A percentile compares a stretch with the other conserved stretches of the same genome.
Evolutionary conservation across 2,113 vertebrate genomes (phyloP).

Genomic region (Alethe castanea): DNA sequence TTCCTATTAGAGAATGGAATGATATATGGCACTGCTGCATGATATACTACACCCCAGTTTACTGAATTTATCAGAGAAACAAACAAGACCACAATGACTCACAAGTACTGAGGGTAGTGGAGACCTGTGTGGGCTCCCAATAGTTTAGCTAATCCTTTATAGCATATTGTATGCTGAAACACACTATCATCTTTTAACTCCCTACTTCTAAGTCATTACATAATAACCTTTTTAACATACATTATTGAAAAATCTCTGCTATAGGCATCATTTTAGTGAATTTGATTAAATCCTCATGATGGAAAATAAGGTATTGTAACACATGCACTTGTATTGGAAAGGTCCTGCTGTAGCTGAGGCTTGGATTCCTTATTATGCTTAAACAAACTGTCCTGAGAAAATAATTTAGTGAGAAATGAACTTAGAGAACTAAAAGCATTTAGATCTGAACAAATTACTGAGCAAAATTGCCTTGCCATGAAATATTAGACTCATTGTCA

Average conservation of each 20-base stretch:
- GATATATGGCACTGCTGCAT: background rate
- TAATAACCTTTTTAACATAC: slow-evolving; percentile 66
- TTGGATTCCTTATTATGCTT: slow-evolving; percentile 52
- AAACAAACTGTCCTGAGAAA: slow-evolving; percentile 72
- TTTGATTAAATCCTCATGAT: slow-evolving; percentile 68
- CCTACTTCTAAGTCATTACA: slow-evolving; percentile 57
- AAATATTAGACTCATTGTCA: slow-evolving; percentile 75
- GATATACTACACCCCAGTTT: slow-evolving; percentile 27
- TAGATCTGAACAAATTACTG: slow-evolving; percentile 72
- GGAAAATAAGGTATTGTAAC: slow-evolving; percentile 67
- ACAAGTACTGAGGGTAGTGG: background rate
- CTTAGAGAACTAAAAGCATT: slow-evolving; percentile 67
- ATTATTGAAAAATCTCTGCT: slow-evolving; percentile 72
- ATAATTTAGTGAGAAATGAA: slow-evolving; percentile 76
- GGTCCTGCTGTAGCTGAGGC: background rate
- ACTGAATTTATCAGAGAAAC: slow-evolving; percentile 41
- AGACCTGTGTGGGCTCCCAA: background rate
- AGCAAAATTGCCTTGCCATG: slow-evolving; percentile 73
- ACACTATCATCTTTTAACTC: slow-evolving; percentile 45
- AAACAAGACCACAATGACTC: background rate
- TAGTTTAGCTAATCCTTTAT: slow-evolving; percentile 22
- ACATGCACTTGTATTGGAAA: background rate
- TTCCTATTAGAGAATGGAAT: slow-evolving; percentile 8
- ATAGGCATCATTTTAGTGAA: slow-evolving; percentile 47
- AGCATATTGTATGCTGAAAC: slow-evolving; percentile 16